phyloP scores from a whole-genome alignment of 2,113 vertebrate species.

The Albula glossodonta region DNA sequence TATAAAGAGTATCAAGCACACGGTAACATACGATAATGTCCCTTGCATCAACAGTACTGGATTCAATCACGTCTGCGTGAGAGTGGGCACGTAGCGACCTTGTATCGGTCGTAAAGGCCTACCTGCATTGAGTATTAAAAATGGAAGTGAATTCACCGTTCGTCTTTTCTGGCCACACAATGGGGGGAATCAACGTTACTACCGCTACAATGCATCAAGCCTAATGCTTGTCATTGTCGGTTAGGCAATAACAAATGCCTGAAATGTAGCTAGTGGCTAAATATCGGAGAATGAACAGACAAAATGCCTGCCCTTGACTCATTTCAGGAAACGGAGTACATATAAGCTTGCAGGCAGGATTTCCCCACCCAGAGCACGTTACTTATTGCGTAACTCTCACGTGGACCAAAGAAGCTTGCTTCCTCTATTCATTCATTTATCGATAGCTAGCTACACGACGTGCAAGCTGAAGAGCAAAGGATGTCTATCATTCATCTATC shows the following conservation, averaged over 20 bases:
- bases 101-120: neutral
- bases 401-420: neutral
- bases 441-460: neutral
- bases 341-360: neutral
- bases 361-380: neutral
- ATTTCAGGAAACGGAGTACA: neutral
- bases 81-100: neutral
- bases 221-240: neutral
- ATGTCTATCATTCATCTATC: neutral
- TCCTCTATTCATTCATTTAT: neutral
- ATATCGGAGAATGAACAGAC: neutral
- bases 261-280: neutral
- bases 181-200: neutral
- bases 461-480: neutral
- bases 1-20: too few relatives aligned
- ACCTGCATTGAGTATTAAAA: neutral
- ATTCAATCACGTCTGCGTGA: neutral
- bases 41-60: too few relatives aligned
- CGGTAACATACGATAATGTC: too few relatives aligned
- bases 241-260: neutral
- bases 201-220: neutral
- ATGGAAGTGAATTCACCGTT: neutral
- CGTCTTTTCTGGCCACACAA: too few relatives aligned
- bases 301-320: constrained; percentile 1
- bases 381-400: neutral